These are phyloP conservation scores for Sterrhoptilus dennistouni DNA, from an alignment of 2,113 vertebrate genomes.

Conservation along the genomic window DNA sequence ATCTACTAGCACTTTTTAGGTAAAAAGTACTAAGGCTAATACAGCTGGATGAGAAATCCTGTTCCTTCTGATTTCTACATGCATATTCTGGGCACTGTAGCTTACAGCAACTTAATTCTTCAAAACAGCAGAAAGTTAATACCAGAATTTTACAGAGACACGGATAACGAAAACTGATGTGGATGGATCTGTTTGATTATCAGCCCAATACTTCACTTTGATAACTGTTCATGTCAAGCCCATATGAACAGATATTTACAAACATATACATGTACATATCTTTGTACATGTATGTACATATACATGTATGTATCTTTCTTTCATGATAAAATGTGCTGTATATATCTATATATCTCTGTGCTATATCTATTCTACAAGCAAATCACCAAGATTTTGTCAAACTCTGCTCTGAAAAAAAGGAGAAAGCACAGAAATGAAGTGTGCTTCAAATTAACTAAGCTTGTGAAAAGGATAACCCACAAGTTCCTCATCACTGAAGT, in stretches of 20 bases:
- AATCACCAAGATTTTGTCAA: background rate
- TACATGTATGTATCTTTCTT: background rate
- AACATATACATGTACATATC: background rate
- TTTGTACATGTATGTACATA: background rate
- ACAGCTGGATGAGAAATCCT: background rate
- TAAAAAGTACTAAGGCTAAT: background rate
- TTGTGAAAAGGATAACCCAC: background rate
- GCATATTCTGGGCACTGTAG: background rate
- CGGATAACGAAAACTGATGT: fast-evolving
- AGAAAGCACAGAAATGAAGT: background rate
- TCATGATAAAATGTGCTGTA: background rate
- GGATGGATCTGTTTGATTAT: background rate
- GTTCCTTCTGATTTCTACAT: background rate
- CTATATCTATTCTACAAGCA: background rate
- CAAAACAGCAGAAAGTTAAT: background rate
- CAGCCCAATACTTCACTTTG: background rate
- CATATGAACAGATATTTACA: background rate
- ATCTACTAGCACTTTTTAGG: background rate
- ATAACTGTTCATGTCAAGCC: background rate
- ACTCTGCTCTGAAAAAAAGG: background rate
- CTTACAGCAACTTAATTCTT: background rate
- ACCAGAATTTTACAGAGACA: background rate
- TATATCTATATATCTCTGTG: no score
- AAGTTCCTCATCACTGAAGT: background rate
- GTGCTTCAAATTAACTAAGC: background rate